Conservation (phyloP, 2,797 vertebrate genomes). For the Anas bernieri region DNA sequence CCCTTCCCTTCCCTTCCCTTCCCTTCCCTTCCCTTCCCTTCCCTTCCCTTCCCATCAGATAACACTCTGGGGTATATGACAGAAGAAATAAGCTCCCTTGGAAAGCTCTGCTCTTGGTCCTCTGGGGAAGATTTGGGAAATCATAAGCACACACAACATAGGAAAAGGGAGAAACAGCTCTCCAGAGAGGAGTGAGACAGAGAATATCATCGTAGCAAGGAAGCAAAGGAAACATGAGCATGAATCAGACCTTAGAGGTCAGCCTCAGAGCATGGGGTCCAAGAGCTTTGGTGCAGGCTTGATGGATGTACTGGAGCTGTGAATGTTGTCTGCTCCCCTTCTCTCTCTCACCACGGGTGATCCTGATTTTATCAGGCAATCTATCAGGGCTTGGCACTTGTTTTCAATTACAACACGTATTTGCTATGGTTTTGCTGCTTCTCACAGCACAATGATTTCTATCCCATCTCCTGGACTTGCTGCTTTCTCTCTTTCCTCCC, state of each 20-base stretch:
- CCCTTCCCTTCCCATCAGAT: neutral
- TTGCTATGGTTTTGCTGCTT: neutral
- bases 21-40: no score
- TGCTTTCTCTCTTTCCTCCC: neutral
- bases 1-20: neutral
- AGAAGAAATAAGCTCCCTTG: neutral
- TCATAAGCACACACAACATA: neutral
- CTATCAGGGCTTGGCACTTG: neutral
- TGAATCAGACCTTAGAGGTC: neutral
- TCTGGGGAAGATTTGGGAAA: neutral
- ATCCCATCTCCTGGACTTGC: neutral
- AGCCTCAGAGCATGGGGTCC: neutral
- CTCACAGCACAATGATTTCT: neutral
- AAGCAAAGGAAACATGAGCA: accelerated
- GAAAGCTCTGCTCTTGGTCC: neutral
- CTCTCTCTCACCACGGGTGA: neutral
- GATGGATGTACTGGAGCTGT: neutral
- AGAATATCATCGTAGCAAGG: neutral
- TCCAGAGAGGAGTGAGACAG: neutral
- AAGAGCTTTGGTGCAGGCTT: neutral
- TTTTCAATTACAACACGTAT: neutral
- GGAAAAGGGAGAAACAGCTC: neutral
- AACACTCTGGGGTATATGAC: accelerated
- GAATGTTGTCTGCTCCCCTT: neutral
- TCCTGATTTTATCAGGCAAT: neutral